Evolutionary conservation across 2,113 vertebrate species (phyloP), one percentile per base, ranked within the genome.

Genomic region (Arenaria interpres): DNA sequence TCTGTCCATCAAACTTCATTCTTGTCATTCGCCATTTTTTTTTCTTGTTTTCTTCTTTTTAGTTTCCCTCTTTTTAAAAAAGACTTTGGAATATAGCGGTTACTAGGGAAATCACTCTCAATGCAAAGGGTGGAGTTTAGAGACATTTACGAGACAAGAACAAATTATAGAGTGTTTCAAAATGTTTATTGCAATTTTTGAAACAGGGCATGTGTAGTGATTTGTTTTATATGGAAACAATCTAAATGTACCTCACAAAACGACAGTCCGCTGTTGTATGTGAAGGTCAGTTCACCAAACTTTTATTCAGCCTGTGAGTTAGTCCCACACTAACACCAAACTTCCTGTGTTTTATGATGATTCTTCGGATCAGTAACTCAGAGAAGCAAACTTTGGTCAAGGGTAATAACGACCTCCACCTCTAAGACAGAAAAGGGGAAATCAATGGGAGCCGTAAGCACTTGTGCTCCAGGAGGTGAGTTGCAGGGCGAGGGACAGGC

Each of bases 131-230:
- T 59, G 12, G 76, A 35, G 54, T 84, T 96, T 67, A 90, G 77
- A 92, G 59, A 88, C 18, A 63, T 81, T 95, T 93, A 85, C 1
- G n/a, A 85, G 67, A 68, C 33, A 78, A 20, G 35, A 68, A 64
- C 35, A 39, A 46, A 71, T 59, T 90, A 14, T 41, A 64, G 66
- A 75, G 22, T 43, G 39, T 89, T 96, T 95, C 32, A 88, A 92
- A 84, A 96, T 66, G 10, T 86, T 78, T 93, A 66, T 78, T 86
- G 64, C 53, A 32, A 50, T 94, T 95, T 81, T 33, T 69, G n/a
- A 89, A 94, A 88, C 0, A 30, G 48, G 4, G 35, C 46, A 64
- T 73, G 71, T 16, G 25, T 10, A 69, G 37, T 15, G 28, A 87
- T 75, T 90, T 83, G 57, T 18, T 94, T 80, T 50, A 66, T 68